Base-by-base conservation (phyloP, 2,888 invertebrate species). In the Heteropelma amictum region DNA sequence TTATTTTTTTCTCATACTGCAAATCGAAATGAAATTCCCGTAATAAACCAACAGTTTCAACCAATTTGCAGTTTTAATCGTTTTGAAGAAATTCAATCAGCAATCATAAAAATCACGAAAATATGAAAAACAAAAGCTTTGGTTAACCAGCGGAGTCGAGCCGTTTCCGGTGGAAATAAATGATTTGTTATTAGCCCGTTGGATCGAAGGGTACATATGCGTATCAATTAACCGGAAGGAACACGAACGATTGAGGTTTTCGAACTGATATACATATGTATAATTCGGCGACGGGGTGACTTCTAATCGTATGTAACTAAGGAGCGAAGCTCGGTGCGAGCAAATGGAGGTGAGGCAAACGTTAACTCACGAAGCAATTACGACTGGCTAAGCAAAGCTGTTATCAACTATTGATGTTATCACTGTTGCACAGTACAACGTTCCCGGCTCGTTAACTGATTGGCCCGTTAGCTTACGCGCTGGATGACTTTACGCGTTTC, bases 401-500 rank as follows among this genome's bases (percentile, higher is more conserved):
- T 69, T 69, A 69, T 69, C 61, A 61, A 53, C 40, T 69, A 64
- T 64, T 64, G 64, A 64, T 53, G 64, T 30, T 64, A 69, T 69
- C 53, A 26, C 51, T 45, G 60, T 42, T 51, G n/a, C n/a, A 53
- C 42, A 33, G 23, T 38, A 58, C 60, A 40, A 51, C 30, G 30
- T 72, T 21, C 61, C 49, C 63, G 72, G 72, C 68, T 73, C 72
- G 72, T 73, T 73, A 73, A 61, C 63, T 49, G 63, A 73, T 73
- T 63, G 72, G 40, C 45, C 72, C 68, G 68, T 73, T 73, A 73
- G 60, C 53, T 35, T 56, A 56, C 49, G 45, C 30, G 38, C 54
- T 40, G 23, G 54, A 61, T 60, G 53, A 56, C 68, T 63, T 56
- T 47, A 68, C 56, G 68, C 56, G 68, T 49, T 68, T 68, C 61